Percentiles rank a stretch among this genome's conserved stretches.
These are phyloP conservation scores for Ligdia adustata DNA, from an alignment of 2,888 invertebrate genomes.

Conservation along the genomic window DNA sequence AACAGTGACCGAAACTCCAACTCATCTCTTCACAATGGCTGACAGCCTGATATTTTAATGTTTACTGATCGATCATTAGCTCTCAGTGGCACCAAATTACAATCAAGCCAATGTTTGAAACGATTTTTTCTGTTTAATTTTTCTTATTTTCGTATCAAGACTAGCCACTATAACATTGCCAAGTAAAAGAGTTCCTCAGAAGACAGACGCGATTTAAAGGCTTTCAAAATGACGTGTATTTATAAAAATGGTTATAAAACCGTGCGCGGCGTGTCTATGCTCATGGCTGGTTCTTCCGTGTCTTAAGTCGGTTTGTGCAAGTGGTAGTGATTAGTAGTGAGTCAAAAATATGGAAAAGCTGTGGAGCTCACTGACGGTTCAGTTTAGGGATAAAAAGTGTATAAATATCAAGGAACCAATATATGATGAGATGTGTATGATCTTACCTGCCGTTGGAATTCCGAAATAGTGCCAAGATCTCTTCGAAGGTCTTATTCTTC, in stretches of 20 bases:
- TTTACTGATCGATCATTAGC: background rate
- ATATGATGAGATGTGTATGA: background rate
- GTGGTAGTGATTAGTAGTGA: slow-evolving; percentile 34
- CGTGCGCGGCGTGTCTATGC: slow-evolving; percentile 69
- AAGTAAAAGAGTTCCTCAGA: background rate
- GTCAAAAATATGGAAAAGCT: slow-evolving; percentile 43
- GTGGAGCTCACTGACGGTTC: slow-evolving; percentile 33
- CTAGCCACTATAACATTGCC: background rate
- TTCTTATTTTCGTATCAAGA: no score
- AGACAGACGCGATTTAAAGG: background rate
- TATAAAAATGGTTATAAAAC: slow-evolving; percentile 19
- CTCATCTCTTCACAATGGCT: background rate
- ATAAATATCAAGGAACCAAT: slow-evolving; percentile 2
- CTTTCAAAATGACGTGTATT: slow-evolving; percentile 16
- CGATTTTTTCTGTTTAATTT: no score
- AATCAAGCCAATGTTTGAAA: background rate
- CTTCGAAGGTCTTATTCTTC: slow-evolving; percentile 98
- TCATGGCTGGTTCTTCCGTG: slow-evolving; percentile 43
- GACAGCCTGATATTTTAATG: background rate
- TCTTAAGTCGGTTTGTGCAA: slow-evolving; percentile 38
- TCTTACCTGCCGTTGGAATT: slow-evolving; percentile 95
- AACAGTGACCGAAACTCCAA: background rate
- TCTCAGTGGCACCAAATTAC: background rate
- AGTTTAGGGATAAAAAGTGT: slow-evolving; percentile 4
- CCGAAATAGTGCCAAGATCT: slow-evolving; percentile 96